phyloP scores from a whole-genome alignment of 2,797 vertebrate genomes.

The Rhinogobio ventralis region DNA sequence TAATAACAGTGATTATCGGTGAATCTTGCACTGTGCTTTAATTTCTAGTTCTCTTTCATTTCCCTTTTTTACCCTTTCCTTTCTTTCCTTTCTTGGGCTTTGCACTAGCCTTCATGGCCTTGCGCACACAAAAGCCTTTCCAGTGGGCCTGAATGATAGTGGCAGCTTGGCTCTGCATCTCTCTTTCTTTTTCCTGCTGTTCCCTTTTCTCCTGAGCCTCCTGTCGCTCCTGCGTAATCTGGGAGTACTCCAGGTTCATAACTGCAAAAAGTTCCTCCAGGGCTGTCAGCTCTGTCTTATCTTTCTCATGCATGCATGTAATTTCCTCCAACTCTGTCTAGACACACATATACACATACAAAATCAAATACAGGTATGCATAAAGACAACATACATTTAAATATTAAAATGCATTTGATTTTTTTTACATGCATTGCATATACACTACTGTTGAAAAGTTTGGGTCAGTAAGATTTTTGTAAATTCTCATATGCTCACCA shows the following conservation, averaged over 20 bases:
- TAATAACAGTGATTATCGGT: background rate
- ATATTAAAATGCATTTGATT: background rate
- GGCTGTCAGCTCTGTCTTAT: conserved; percentile 76
- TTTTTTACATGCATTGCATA: background rate
- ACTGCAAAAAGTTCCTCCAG: conserved; percentile 70
- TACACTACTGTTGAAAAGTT: background rate
- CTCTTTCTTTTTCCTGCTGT: conserved; percentile 72
- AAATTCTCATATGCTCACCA: background rate
- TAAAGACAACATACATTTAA: background rate
- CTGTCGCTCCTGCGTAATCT: conserved; percentile 79
- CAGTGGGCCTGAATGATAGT: conserved; percentile 85
- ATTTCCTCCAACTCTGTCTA: conserved; percentile 80
- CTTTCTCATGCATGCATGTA: conserved; percentile 61
- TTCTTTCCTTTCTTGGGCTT: conserved; percentile 78
- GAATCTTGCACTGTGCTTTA: background rate
- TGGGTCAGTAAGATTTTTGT: background rate
- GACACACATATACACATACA: conserved; percentile 2
- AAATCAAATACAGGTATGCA: background rate
- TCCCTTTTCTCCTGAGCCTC: conserved; percentile 69
- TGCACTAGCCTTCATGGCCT: conserved; percentile 74
- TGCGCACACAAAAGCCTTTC: conserved; percentile 86
- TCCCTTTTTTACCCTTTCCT: conserved; percentile 65
- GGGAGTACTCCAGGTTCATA: conserved; percentile 78
- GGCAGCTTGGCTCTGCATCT: conserved; percentile 77
- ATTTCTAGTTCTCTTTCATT: conserved; percentile 45